Evolutionary conservation across 2,888 invertebrate species (phyloP), one percentile per base, ranked within the genome.

Genomic region (Ischnus inquisitorius): DNA sequence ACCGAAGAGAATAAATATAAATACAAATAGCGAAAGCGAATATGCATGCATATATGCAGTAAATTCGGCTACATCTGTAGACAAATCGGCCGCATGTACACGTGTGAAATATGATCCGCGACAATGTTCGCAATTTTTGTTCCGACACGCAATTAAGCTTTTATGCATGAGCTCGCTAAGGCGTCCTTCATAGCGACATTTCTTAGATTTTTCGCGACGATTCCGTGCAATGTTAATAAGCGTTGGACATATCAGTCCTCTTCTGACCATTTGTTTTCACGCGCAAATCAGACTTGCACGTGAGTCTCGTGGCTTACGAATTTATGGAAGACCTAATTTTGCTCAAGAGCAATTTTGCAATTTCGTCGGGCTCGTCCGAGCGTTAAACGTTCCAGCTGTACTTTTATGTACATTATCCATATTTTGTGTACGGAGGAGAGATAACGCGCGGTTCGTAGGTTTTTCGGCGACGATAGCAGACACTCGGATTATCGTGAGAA

Each of bases 11-110:
- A 46, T 43, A 39, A 41, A 34, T 51, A 57, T 71, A 71, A 34
- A 71, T 62, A 57, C 57, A 65, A 34, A 39, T 72, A 65, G 14
- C 48, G 34, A 68, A 65, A 5, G 48, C 67, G 46, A 25, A 22
- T 16, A 22, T 43, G 34, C 62, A 72, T 79, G 46, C 43, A 74
- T 79, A 51, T 71, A 54, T 65, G 39, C 41, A 19, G 12, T 65
- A 46, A 65, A 39, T 62, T 72, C 28, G 14, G 25, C 4, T 64
- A 51, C 19, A 34, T 51, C 48, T 41, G 51, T 39, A 51, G 41
- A 75, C 75, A 34, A 72, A 72, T 19, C 60, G 54, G 54, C 10
- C 34, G 34, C 43, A 46, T 19, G 22, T 57, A 57, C 54, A 57
- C 19, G 57, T 19, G 22, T 71, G 41, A 41, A 71, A 69, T 51